Base-by-base conservation (phyloP, 2,888 invertebrate genomes). In the Hypomecis punctinalis region DNA sequence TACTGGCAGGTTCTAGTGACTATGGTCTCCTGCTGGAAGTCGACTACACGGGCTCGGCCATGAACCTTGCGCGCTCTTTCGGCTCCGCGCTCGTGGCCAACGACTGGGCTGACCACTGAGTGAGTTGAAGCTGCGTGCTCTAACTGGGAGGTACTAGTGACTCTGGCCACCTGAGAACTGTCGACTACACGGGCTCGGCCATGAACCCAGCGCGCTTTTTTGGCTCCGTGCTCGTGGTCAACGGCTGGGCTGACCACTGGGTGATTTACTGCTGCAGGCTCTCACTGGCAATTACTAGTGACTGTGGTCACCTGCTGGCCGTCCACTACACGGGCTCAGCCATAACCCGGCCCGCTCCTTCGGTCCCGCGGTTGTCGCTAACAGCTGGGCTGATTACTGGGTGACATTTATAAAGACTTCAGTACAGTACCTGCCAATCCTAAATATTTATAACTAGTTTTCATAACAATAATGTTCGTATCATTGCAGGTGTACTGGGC, bases 61-160 rank as follows among this genome's bases (percentile, higher is more conserved):
- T 9, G 6, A 98, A 98, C 91, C 98, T 98, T 0, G 98, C 98
- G 0, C 94, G 98, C 68, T 96, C 97, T 65, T 95, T 98, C 79
- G 98, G 98, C 64, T 97, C 97, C 0, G 97, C 98, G 2, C 95
- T 97, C 7, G 5, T 37, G 37, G 37, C 37, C 37, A 37, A 37
- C 7, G 37, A 37, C 37, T 37, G 5, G 37, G 5, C 37, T 37
- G 37, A 5, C 37, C 37, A 37, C 78, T 98, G 98, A 98, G 96
- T 97, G 91, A 93, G 93, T 52, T 10, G 76, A 42, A 13, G 13
- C 9, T 47, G 35, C 6, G n/a, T 51, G 7, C 8, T 40, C 13
- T 46, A 54, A 45, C 45, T 11, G 11, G 5, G 9, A 11, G 43
- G n/a, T n/a, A n/a, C n/a, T n/a, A n/a, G 97, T 98, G 51, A 95